These are phyloP conservation scores for Apostichopus japonicus DNA, from an alignment of 35 echinoderm and acorn worm species.

Conservation along the genomic window DNA sequence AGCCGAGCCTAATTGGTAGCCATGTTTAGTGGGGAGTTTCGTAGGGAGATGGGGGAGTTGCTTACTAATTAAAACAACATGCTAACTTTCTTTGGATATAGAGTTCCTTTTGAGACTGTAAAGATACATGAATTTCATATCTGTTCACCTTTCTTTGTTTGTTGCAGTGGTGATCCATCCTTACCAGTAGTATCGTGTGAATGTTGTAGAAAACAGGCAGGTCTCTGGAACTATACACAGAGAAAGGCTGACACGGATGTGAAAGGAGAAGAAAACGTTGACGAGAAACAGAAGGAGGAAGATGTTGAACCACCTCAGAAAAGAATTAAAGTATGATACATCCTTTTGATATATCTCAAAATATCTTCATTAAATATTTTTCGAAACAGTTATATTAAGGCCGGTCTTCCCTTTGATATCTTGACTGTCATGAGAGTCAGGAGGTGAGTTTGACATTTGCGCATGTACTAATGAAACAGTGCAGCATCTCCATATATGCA, in stretches of 20 bases:
- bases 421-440: no score
- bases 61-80: no score
- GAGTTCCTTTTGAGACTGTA: neutral
- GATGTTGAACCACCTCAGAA: slow-evolving; percentile 54
- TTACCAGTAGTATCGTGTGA: slow-evolving; percentile 44
- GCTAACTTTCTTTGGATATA: neutral
- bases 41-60: no score
- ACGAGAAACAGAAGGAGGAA: neutral
- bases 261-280: neutral
- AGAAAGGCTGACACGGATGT: neutral
- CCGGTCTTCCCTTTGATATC: neutral
- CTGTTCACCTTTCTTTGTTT: no score
- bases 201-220: slow-evolving; percentile 59
- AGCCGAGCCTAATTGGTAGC: no score
- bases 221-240: slow-evolving; percentile 74
- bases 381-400: neutral
- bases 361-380: neutral
- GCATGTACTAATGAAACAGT: no score
- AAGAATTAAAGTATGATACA: slow-evolving; percentile 68
- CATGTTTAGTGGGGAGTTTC: no score
- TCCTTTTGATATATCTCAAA: neutral
- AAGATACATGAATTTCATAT: no score
- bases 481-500: no score
- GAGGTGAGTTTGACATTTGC: no score
- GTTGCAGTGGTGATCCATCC: neutral